A percentile compares a stretch with the other conserved stretches of the same genome.
phyloP scores from a whole-genome alignment of 35 echinoderm and acorn worm species.

The Amphiura filiformis region DNA sequence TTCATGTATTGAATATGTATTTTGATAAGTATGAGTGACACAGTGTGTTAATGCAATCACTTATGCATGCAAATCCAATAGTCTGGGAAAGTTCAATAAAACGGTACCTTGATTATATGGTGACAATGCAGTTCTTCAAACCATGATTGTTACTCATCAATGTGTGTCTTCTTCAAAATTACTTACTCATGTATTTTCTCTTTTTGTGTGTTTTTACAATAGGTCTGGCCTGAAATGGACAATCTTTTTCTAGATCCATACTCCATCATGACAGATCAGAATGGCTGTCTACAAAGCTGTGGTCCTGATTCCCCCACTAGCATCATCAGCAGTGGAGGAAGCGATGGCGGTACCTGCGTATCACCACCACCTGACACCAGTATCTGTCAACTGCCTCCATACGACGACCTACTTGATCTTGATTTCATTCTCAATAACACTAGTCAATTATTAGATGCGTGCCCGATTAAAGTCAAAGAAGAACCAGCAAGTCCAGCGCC shows the following conservation, averaged over 20 bases:
- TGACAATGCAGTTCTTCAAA: neutral
- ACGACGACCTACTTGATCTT: conserved; percentile 81
- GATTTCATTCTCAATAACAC: conserved; percentile 99
- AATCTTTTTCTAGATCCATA: conserved; percentile 61
- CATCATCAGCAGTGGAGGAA: conserved; percentile 51
- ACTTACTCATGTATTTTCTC: neutral
- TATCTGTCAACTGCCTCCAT: neutral
- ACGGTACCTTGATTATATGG: neutral
- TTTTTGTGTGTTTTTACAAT: conserved; percentile 25
- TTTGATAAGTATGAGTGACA: no score
- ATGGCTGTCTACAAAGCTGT: conserved; percentile 18
- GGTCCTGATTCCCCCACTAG: conserved; percentile 62
- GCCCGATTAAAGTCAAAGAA: conserved; percentile 72
- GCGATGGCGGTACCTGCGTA: conserved; percentile 55
- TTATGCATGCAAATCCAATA: no score
- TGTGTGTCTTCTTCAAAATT: neutral
- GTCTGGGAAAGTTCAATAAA: neutral
- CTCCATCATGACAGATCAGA: conserved; percentile 29
- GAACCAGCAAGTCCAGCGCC: conserved; percentile 63
- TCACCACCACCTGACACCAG: conserved; percentile 58
- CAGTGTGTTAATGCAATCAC: no score
- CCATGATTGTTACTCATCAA: neutral
- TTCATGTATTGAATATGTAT: no score
- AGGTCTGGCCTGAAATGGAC: conserved; percentile 89
- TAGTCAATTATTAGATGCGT: neutral